Conservation (phyloP, 1,140 invertebrate genomes). For the Aphelenchoides avenae region DNA sequence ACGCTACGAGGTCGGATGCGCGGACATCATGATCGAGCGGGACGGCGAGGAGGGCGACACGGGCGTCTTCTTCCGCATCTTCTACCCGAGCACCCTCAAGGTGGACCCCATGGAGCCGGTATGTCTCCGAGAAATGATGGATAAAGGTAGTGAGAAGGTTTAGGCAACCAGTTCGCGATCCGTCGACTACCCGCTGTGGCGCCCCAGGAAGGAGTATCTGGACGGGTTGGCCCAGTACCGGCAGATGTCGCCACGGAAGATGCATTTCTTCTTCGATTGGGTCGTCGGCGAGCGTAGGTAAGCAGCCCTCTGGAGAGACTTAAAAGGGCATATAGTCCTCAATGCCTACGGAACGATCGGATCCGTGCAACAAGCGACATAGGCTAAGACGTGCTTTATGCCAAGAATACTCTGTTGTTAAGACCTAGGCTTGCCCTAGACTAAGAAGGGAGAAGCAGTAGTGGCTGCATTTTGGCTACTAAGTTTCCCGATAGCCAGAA, state of each 20-base stretch:
- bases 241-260: slow-evolving; percentile 61
- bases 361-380: too few relatives aligned
- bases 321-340: too few relatives aligned
- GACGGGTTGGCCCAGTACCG: slow-evolving; percentile 65
- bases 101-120: slow-evolving; percentile 7
- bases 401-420: too few relatives aligned
- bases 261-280: slow-evolving; percentile 63
- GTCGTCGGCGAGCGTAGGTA: slow-evolving; percentile 60
- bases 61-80: slow-evolving; percentile 21
- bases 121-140: not conserved
- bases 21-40: slow-evolving; percentile 26
- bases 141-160: slow-evolving; percentile 3
- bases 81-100: slow-evolving; percentile 13
- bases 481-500: too few relatives aligned
- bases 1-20: slow-evolving; percentile 19
- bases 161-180: not conserved
- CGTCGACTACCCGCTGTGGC: slow-evolving; percentile 65
- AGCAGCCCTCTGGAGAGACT: too few relatives aligned
- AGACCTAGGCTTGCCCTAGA: too few relatives aligned
- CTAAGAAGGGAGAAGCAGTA: too few relatives aligned
- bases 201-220: slow-evolving; percentile 65
- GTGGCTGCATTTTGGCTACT: too few relatives aligned
- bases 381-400: too few relatives aligned
- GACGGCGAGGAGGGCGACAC: slow-evolving; percentile 15
- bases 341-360: too few relatives aligned